Evolutionary conservation across 1,140 invertebrate species (phyloP), one percentile per base, ranked within the genome.

Genomic region (Cephus cinctus): DNA sequence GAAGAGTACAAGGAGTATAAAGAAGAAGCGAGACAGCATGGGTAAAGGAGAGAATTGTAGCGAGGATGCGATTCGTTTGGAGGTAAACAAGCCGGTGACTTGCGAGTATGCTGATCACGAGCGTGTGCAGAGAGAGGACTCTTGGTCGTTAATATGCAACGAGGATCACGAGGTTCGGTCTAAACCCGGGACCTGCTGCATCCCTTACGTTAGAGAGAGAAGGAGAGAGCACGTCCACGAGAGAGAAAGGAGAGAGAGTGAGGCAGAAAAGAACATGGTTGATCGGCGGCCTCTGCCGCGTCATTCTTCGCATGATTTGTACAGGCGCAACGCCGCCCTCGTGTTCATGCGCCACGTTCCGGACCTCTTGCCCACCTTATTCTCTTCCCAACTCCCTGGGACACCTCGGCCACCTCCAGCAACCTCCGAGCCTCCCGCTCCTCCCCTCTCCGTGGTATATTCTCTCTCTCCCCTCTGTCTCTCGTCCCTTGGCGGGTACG

Each of bases 281-380:
- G 19, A 18, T 31, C 16, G 49, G 31, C 31, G 55, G 52, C 56
- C 58, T 50, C 42, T 63, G 71, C 67, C 50, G 50, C 69, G 70
- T 75, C 64, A 70, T 69, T 67, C 58, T 61, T 61, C 50, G 59
- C 64, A 67, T 74, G 71, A 75, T 75, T 75, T 74, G 69, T 74
- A 71, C 64, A 63, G 61, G 65, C 50, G 57, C 57, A 59, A 64
- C 63, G 42, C 71, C 69, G 68, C 69, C 71, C 59, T 62, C 63
- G 57, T 56, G 61, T 22, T 47, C 44, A 47, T 43, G 30, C 52
- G 35, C 42, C n/a, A n/a, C n/a, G n/a, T n/a, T n/a, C n/a, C n/a
- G n/a, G n/a, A n/a, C n/a, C n/a, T n/a, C n/a, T n/a, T n/a, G n/a
- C n/a, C n/a, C n/a, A n/a, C n/a, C n/a, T n/a, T n/a, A n/a, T n/a